Evolutionary conservation across 2,113 vertebrate genomes (phyloP), one percentile per base, ranked within the genome.

Genomic region (Chrysemys picta): DNA sequence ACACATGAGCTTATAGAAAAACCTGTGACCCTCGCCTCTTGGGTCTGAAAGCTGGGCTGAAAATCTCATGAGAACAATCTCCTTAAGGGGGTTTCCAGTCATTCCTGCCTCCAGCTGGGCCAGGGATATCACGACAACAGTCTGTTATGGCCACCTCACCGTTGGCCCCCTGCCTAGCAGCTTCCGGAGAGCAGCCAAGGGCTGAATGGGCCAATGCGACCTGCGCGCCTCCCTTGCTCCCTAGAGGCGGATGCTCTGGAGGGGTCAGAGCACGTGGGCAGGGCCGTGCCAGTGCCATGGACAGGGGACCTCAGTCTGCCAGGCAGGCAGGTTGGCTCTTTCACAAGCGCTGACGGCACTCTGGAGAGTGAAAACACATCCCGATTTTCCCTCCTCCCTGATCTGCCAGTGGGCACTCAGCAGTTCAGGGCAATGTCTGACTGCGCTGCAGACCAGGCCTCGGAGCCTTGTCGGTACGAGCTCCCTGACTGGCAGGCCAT

Each of bases 391-490:
- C 82, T 14, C 49, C 54, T 80, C 87, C 45, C 56, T 89, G 78
- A 91, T 52, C 47, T 50, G 76, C 69, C 50, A 57, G 35, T 0
- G 0, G 75, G 35, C 80, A 22, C 88, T 93, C 91, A 85, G 89
- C 96, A 82, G 80, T 1, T 89, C 45, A 65, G 90, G 89, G 94
- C 89, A 93, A 96, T 88, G 95, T 84, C 93, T 59, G 94, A 89
- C 93, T 90, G 88, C 75, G 38, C 87, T 35, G 76, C 88, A 91
- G 94, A 16, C 8, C 78, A 54, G 91, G 89, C 95, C 96, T 97
- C 96, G 97, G 94, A 80, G 92, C 93, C 82, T 29, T 27, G 93
- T 96, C 95, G 96, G 72, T 92, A 75, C 85, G 45, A 89, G 57
- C 47, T 94, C 84, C 85, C 86, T 7, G 88, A n/a, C 87, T 83